Base-by-base conservation (phyloP, 2,113 vertebrate species). In the Ceyx cyanopectus region DNA sequence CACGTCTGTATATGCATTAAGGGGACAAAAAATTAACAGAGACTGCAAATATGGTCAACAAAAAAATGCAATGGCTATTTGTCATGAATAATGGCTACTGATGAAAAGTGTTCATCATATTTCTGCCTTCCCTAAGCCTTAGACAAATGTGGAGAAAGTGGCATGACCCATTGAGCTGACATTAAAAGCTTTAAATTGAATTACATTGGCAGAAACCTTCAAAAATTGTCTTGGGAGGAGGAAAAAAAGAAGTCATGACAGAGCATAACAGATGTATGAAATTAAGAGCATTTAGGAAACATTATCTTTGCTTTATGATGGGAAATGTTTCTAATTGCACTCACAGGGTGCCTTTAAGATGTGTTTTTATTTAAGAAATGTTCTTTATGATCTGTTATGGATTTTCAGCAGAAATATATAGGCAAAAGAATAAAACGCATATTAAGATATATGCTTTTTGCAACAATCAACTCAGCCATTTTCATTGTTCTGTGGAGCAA, bases 211-310 rank as follows among this genome's bases (percentile, higher is more conserved):
- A 96, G 94, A 92, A 97, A 94, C 43, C 81, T 97, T 97, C 92
- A 91, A 92, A 96, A 97, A 95, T 82, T 85, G 81, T 95, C 83
- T 89, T 73, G 85, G 80, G 84, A 89, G 40, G 68, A 83, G 66
- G 41, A 94, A 93, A 94, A 84, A 94, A 85, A 85, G 19, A 85
- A 85, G 17, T 95, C 93, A 90, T 93, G 96, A 96, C 87, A 92
- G 94, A 93, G 85, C 93, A 91, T 96, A 97, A 95, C 94, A 97
- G 96, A 96, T 96, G 94, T 94, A 97, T 90, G 92, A 97, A 96
- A 97, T 96, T 94, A 94, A 89, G 93, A 95, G 86, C 74, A 13
- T 91, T 96, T 92, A 92, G 80, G 86, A 92, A 95, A 97, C 94
- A 79, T 93, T 74, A 95, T 73, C 66, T 69, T 85, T 95, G 53